Base-by-base conservation (phyloP, 1,140 invertebrate genomes). In the Leptopilina clavipes region DNA sequence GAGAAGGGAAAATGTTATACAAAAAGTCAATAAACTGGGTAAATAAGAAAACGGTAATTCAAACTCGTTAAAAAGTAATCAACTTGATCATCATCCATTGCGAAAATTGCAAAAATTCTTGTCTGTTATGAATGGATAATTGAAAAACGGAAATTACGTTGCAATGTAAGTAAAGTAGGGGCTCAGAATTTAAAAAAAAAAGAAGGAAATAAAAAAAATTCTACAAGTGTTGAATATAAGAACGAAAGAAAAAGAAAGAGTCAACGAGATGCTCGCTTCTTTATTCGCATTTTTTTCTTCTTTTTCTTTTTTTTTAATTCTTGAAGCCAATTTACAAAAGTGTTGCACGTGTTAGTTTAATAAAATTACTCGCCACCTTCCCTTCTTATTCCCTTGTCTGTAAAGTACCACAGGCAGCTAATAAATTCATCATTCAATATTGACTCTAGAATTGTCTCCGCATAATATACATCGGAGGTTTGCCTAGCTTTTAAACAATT, bases 371-470 rank as follows among this genome's bases (percentile, higher is more conserved):
- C 5, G 81, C 78, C 82, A 78, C 76, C 81, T 76, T 76, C 72
- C 37, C 17, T 22, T 72, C 40, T 25, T 22, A 37, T 25, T 71
- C 70, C 31, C 31, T 9, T 72, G 31, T 12, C 12, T 18, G 45
- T 12, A 25, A 40, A 76, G 78, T 76, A 40, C 76, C 59, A 75
- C 75, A 78, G 77, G 81, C 80, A 8, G 9, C 9, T 86, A 85
- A 87, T 87, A 87, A 88, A 88, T 88, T 86, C 85, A 86, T 88
- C 85, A 85, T 86, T 88, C 87, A 88, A 87, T 88, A 88, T 87
- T 88, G 85, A 88, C 85, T 85, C 82, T 76, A 71, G 83, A 84
- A 86, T 84, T 85, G 85, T 87, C 85, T 81, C 56, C 76, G 74
- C 81, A 81, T 83, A 83, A 81, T 85, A 79, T 79, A 31, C 75